Evolutionary conservation across 2,113 vertebrate genomes (phyloP).

Genomic region (Paracanthobrama guichenoti): DNA sequence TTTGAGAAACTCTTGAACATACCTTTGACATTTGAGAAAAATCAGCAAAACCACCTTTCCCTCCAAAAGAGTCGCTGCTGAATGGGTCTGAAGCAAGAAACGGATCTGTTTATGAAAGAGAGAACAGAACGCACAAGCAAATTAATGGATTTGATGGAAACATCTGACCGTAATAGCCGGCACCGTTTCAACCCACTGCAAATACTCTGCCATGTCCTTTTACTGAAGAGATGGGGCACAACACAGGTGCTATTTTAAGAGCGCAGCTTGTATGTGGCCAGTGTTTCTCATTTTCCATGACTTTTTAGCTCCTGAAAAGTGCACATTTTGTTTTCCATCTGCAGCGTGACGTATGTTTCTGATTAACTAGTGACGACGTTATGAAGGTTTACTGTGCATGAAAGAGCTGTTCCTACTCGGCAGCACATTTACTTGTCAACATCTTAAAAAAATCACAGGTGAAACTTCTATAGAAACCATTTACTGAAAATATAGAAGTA

Average conservation of each 20-base stretch:
- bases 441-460: background rate
- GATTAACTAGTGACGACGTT: slow-evolving; percentile 70
- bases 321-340: slow-evolving; percentile 59
- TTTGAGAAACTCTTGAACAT: slow-evolving; percentile 51
- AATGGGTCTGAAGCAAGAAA: slow-evolving; percentile 88
- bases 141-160: slow-evolving; percentile 57
- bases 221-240: slow-evolving; percentile 29
- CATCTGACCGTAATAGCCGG: slow-evolving; percentile 23
- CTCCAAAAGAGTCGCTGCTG: slow-evolving; percentile 80
- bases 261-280: slow-evolving; percentile 58
- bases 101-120: slow-evolving; percentile 74
- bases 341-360: slow-evolving; percentile 68
- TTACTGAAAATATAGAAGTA: background rate
- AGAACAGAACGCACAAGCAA: slow-evolving; percentile 22
- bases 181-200: background rate
- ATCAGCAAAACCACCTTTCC: slow-evolving; percentile 88
- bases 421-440: background rate
- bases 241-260: slow-evolving; percentile 66
- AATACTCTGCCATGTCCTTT: background rate
- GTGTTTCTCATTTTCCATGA: slow-evolving; percentile 73
- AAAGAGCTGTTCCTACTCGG: slow-evolving; percentile 42
- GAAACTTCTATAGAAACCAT: background rate
- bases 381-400: slow-evolving; percentile 62
- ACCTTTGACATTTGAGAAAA: slow-evolving; percentile 98
- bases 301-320: slow-evolving; percentile 65